Evolutionary conservation across 2,888 invertebrate species (phyloP), one percentile per base, ranked within the genome.

Genomic region (Netelia fuscicornis): DNA sequence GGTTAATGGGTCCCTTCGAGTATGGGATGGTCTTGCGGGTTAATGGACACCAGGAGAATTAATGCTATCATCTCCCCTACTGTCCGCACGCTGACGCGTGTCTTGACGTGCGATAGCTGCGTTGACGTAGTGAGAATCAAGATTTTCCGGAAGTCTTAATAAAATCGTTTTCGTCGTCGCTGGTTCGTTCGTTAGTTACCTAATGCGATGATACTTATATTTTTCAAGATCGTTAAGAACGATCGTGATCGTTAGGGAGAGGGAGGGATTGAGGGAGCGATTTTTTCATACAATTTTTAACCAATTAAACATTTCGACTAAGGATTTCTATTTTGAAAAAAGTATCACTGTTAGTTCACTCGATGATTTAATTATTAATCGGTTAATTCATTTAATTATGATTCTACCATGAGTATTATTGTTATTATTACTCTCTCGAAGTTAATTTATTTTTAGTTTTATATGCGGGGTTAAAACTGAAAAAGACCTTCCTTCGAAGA

Each of bases 1-100:
- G 23, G 54, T 48, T 75, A 74, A 75, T 58, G 68, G 70, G 23
- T 25, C 20, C 58, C n/a, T 58, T 9, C 58, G 20, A 48, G 58
- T 2, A 25, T 44, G 37, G 62, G 17, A 54, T 20, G 65, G 48
- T 58, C 17, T 67, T 37, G 56, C 20, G 23, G 11, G 30, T 72
- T 58, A 11, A 44, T 6, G 30, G 65, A 54, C 67, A 58, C 3
- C 44, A 58, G 44, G 20, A 52, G n/a, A 25, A 17, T 30, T 48
- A 58, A 74, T n/a, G 30, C 30, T 52, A n/a, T 75, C 13, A 9
- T 20, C n/a, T 56, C 56, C 20, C 56, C n/a, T n/a, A 1, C 3
- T 56, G 56, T 56, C 48, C 0, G 10, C 48, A 48, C 2, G 10
- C 48, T 11, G 11, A 48, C 13, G 13, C 48, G 13, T 48, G 2